Percentiles rank a stretch among this genome's conserved stretches.
These are phyloP conservation scores for Salvelinus sp. DNA, from an alignment of 2,113 vertebrate species.

Conservation along the genomic window DNA sequence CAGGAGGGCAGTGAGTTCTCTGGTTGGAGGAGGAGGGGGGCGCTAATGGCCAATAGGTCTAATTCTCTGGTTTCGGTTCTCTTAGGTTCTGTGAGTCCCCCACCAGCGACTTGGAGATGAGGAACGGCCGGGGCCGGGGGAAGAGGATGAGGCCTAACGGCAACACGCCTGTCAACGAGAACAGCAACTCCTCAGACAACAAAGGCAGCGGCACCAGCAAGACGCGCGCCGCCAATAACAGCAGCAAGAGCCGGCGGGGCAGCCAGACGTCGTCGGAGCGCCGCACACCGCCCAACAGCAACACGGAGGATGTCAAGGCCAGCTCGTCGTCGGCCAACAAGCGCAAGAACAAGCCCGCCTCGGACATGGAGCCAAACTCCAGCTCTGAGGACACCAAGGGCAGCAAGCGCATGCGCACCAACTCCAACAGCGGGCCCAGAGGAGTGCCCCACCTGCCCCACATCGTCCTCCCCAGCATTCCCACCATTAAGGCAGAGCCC, in stretches of 20 bases:
- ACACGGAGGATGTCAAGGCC: conserved; percentile 86
- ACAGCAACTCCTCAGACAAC: conserved; percentile 82
- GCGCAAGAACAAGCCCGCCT: conserved; percentile 89
- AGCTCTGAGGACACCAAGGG: conserved; percentile 95
- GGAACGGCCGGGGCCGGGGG: conserved; percentile 89
- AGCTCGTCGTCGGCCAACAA: conserved; percentile 88
- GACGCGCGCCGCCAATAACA: conserved; percentile 85
- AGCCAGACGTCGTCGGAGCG: conserved; percentile 89
- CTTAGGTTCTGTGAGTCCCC: conserved; percentile 95
- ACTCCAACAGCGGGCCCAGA: conserved; percentile 74
- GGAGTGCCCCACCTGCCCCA: conserved; percentile 19
- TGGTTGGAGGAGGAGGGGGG: background rate
- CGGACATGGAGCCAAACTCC: conserved; percentile 94
- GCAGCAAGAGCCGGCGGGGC: conserved; percentile 87
- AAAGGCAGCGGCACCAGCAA: conserved; percentile 86
- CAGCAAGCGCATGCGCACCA: conserved; percentile 90
- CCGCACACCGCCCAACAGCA: conserved; percentile 74
- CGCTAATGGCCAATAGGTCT: background rate
- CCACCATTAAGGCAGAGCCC: conserved; percentile 77
- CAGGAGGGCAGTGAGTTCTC: background rate
- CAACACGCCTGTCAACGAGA: conserved; percentile 85
- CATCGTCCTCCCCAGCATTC: conserved; percentile 52
- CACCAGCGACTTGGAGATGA: conserved; percentile 95
- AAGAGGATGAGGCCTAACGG: conserved; percentile 90
- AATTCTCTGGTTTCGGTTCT: background rate